Conservation (phyloP, 1,140 invertebrate genomes). For the Bombus cullumanus region DNA sequence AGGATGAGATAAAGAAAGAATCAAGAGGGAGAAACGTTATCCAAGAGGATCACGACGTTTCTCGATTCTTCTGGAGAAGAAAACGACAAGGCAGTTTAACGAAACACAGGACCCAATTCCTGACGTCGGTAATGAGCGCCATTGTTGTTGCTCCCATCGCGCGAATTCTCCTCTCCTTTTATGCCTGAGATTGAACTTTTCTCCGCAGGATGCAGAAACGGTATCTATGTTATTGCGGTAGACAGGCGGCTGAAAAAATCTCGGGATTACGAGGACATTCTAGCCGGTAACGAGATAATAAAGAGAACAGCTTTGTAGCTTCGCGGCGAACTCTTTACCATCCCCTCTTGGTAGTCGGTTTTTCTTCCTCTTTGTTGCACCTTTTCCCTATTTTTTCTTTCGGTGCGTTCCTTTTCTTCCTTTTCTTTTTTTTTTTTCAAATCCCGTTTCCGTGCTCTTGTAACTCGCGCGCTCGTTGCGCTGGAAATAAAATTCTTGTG, state of each 20-base stretch:
- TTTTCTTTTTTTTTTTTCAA: neutral
- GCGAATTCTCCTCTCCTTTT: conserved; percentile 8
- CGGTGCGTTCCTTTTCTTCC: no score
- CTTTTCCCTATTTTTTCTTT: neutral
- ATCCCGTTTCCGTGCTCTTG: neutral
- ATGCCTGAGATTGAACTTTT: conserved; percentile 48
- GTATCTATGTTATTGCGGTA: conserved; percentile 46
- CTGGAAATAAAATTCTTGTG: conserved; percentile 26
- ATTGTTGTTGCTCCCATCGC: conserved; percentile 60
- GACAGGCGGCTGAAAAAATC: conserved; percentile 50
- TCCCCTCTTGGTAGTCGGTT: neutral
- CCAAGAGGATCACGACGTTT: conserved; percentile 4
- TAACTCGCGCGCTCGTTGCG: conserved; percentile 1
- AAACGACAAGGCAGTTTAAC: conserved; percentile 60
- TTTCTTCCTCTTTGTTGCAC: neutral
- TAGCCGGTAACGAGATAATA: conserved; percentile 73
- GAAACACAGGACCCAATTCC: conserved; percentile 66
- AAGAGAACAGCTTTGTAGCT: conserved; percentile 69
- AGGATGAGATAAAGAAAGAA: neutral
- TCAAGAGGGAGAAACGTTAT: neutral
- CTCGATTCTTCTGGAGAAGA: neutral
- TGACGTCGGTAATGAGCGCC: conserved; percentile 65
- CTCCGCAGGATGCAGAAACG: conserved; percentile 34
- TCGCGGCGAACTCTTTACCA: conserved; percentile 50
- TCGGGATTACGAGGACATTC: conserved; percentile 68